phyloP scores from a whole-genome alignment of 2,113 vertebrate species.

The Ovibos moschatus region DNA sequence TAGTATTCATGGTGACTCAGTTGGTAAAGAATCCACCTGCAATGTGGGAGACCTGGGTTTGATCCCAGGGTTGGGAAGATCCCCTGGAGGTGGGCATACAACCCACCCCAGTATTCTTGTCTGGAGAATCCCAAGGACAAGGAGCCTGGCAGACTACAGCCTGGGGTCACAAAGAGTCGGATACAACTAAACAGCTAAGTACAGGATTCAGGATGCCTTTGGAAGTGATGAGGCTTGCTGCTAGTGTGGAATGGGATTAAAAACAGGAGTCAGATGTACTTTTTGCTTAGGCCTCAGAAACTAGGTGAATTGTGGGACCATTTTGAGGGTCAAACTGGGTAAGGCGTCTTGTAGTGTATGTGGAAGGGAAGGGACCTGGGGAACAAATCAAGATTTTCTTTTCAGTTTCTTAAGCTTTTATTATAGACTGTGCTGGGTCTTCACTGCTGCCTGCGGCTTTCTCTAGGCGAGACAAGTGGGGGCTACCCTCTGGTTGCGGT shows the following conservation, averaged over 20 bases:
- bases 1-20: neutral
- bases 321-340: neutral
- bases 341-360: rapidly evolving
- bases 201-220: neutral
- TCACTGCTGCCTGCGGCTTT: neutral
- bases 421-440: neutral
- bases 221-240: neutral
- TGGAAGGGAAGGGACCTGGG: rapidly evolving
- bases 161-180: neutral
- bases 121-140: neutral
- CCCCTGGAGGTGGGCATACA: neutral
- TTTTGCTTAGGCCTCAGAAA: neutral
- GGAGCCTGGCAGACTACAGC: neutral
- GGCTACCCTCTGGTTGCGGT: rapidly evolving
- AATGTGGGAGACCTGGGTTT: neutral
- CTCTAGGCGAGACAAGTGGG: neutral
- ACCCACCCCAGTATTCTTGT: neutral
- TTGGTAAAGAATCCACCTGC: neutral
- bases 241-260: neutral
- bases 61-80: neutral
- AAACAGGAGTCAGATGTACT: neutral
- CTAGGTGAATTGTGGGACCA: no score
- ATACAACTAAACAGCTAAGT: neutral
- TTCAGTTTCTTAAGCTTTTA: neutral
- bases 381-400: neutral